Percentiles rank a stretch among this genome's conserved stretches.
phyloP scores from a whole-genome alignment of 2,888 invertebrate species.

The Cataglyphis rosenhaueri region DNA sequence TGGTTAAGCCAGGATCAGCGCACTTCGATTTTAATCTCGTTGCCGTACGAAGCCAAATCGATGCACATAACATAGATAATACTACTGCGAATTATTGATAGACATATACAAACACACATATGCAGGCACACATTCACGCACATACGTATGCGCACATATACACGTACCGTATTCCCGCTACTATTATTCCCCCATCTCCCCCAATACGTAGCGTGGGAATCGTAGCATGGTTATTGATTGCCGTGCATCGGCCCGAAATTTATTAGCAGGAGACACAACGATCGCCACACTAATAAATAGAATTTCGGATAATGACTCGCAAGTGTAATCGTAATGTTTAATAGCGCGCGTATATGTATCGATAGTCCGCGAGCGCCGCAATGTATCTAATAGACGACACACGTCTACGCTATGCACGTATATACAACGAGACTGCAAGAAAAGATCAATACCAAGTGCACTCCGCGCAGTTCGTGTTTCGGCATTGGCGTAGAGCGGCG shows the following conservation, averaged over 20 bases:
- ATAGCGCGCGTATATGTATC: constrained; percentile 30
- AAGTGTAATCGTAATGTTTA: constrained; percentile 50
- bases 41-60: constrained; percentile 48
- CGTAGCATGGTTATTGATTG: constrained; percentile 44
- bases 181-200: constrained; percentile 2
- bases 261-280: constrained; percentile 46
- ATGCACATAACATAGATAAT: constrained; percentile 50
- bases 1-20: constrained; percentile 44
- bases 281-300: constrained; percentile 51
- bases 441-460: constrained; percentile 48
- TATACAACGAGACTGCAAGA: background rate
- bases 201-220: constrained; percentile 32
- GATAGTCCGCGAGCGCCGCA: background rate
- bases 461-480: constrained; percentile 38
- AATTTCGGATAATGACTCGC: constrained; percentile 47
- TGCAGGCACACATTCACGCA: background rate
- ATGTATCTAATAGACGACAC: constrained; percentile 21
- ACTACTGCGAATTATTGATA: constrained; percentile 52
- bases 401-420: background rate
- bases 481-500: constrained; percentile 29
- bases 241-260: constrained; percentile 42
- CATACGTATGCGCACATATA: background rate
- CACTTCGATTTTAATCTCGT: constrained; percentile 47
- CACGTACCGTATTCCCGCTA: constrained; percentile 10
- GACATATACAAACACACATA: background rate